These are phyloP conservation scores for Phymanthus crucifer DNA, from an alignment of 92 coral and sea anemone genomes.

Conservation along the genomic window DNA sequence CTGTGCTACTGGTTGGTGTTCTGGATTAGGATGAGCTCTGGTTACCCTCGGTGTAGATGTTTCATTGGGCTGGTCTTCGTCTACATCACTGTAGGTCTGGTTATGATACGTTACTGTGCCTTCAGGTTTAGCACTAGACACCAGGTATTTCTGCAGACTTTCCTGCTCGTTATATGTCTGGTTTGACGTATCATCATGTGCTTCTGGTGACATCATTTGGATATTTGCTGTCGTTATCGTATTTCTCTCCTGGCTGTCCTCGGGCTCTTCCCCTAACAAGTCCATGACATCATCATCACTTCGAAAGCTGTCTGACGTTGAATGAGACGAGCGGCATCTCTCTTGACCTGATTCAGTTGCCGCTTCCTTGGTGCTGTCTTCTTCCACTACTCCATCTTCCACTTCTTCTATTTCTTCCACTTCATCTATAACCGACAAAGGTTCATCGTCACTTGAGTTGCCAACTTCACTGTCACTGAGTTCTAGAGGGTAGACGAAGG, in stretches of 20 bases:
- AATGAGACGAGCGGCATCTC: slow-evolving; percentile 63
- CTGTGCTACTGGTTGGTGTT: neutral
- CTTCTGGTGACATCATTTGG: slow-evolving; percentile 31
- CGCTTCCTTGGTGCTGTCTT: slow-evolving; percentile 55
- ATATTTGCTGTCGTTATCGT: slow-evolving; percentile 31
- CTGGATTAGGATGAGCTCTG: slow-evolving; percentile 1
- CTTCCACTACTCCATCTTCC: slow-evolving; percentile 71
- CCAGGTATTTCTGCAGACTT: slow-evolving; percentile 26
- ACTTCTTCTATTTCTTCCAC: slow-evolving; percentile 96
- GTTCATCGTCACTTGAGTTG: slow-evolving; percentile 65
- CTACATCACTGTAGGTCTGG: slow-evolving; percentile 66
- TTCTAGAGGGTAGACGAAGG: slow-evolving; percentile 63
- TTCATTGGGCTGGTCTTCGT: slow-evolving; percentile 63
- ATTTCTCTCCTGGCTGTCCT: slow-evolving; percentile 37
- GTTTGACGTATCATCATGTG: slow-evolving; percentile 7
- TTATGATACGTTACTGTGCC: slow-evolving; percentile 3
- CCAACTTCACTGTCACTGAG: slow-evolving; percentile 82
- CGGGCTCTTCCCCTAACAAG: slow-evolving; percentile 79
- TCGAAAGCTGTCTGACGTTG: slow-evolving; percentile 84
- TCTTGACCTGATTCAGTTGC: slow-evolving; percentile 57
- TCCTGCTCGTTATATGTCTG: slow-evolving; percentile 12
- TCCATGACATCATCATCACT: slow-evolving; percentile 99
- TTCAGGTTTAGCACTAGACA: slow-evolving; percentile 20
- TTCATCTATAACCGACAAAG: slow-evolving; percentile 88
- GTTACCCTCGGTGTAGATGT: slow-evolving; percentile 48